phyloP scores from a whole-genome alignment of 2,888 invertebrate species.

The Drosophila seclusa region DNA sequence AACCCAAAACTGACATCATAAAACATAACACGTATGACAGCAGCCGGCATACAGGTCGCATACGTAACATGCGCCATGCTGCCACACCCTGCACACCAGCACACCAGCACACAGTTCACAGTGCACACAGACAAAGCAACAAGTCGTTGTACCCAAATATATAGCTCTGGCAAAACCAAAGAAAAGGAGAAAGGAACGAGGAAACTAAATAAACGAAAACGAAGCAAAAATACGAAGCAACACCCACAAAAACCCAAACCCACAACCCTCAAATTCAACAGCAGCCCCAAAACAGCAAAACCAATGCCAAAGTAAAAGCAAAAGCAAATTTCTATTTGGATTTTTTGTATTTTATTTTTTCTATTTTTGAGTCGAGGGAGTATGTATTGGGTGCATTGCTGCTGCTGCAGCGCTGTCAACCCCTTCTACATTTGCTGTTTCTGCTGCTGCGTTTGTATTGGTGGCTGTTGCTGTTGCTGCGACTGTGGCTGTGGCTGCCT shows the following conservation, averaged over 20 bases:
- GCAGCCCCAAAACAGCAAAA: slow-evolving; percentile 40
- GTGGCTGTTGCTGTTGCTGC: slow-evolving; percentile 15
- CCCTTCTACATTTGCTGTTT: neutral
- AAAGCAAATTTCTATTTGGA: slow-evolving; percentile 16
- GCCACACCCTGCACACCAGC: slow-evolving; percentile 65
- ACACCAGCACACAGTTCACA: neutral
- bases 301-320: slow-evolving; percentile 51
- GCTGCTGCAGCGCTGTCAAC: slow-evolving; percentile 29
- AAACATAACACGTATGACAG: slow-evolving; percentile 75
- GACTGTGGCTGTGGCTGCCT: slow-evolving; percentile 43
- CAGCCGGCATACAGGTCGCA: slow-evolving; percentile 69
- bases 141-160: slow-evolving; percentile 78
- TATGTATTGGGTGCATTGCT: slow-evolving; percentile 8
- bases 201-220: slow-evolving; percentile 57
- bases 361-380: slow-evolving; percentile 5
- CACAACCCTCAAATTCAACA: slow-evolving; percentile 41
- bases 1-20: slow-evolving; percentile 81
- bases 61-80: slow-evolving; percentile 65
- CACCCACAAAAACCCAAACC: slow-evolving; percentile 9
- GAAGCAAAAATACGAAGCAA: slow-evolving; percentile 60
- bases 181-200: slow-evolving; percentile 13
- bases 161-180: slow-evolving; percentile 47
- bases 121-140: slow-evolving; percentile 71
- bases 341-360: neutral
- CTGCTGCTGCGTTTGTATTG: slow-evolving; percentile 9